Base-by-base conservation (phyloP, 53 echinoderm and acorn worm species). In the Mesocentrotus franciscanus region DNA sequence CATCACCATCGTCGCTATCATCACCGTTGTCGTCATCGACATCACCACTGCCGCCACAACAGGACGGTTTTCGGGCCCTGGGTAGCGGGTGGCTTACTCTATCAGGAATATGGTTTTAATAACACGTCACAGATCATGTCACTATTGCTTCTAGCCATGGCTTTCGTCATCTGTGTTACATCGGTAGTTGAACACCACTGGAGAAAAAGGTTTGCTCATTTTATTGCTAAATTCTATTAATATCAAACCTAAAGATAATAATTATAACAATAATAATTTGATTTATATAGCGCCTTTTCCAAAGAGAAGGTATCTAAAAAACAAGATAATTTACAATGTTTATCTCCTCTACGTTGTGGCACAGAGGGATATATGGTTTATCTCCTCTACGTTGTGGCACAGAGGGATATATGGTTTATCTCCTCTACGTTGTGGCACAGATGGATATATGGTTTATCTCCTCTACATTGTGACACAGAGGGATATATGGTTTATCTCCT, bases 81-180 rank as follows among this genome's bases (percentile, higher is more conserved):
- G 72, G 56, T 93, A 74, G 93, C 76, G n/a, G 93, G 93, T 29
- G 93, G 93, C 27, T 30, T 93, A 59, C 56, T 93, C 8, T 72
- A 93, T 12, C 74, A 93, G 30, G 59, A 49, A 14, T 49, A 72
- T 17, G 93, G 93, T 30, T 93, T 93, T 56, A 30, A n/a, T 26
- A 75, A 49, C n/a, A 93, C 93, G 2, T 49, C 93, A 13, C 30
- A 56, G 24, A 93, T 93, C 75, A 93, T 75, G 74, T 72, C 93
- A n/a, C 42, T 55, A 1, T 12, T 76, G 24, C 56, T 55, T 26
- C 72, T 93, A 26, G n/a, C 74, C n/a, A 57, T 75, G 56, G 93
- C 93, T 0, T 55, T 93, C n/a, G 29, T 93, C 56, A 27, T 92
- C 36, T 32, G 64, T 39, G 66, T 92, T 11, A 33, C 34, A 10